phyloP scores from a whole-genome alignment of 2,888 invertebrate species.

The Sylvicola cinctus region DNA sequence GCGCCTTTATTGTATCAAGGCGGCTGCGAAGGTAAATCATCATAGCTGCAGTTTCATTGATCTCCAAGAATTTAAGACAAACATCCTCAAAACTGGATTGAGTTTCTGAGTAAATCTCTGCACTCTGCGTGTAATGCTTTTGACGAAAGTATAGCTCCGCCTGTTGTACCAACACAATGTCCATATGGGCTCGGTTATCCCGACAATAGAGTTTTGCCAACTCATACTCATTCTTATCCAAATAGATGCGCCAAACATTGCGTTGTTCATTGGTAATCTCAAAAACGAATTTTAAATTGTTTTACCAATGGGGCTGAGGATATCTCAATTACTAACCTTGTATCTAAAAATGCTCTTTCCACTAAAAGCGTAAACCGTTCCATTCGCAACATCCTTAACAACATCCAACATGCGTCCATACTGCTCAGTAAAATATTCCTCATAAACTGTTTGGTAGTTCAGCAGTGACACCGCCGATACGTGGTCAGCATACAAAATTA shows the following conservation, averaged over 20 bases:
- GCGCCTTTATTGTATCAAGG: slow-evolving; percentile 42
- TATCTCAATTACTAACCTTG: slow-evolving; percentile 34
- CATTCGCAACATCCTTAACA: slow-evolving; percentile 55
- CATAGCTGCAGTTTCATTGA: slow-evolving; percentile 63
- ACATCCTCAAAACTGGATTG: slow-evolving; percentile 87
- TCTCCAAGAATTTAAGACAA: slow-evolving; percentile 72
- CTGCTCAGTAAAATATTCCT: slow-evolving; percentile 62
- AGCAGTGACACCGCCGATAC: slow-evolving; percentile 69
- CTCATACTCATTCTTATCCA: slow-evolving; percentile 68
- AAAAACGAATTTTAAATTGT: too few species aligned
- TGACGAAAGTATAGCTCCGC: slow-evolving; percentile 68
- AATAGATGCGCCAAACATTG: slow-evolving; percentile 75
- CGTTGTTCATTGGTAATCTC: slow-evolving; percentile 48
- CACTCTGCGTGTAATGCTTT: slow-evolving; percentile 62
- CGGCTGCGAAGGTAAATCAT: slow-evolving; percentile 75
- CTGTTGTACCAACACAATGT: slow-evolving; percentile 69
- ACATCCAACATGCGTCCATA: slow-evolving; percentile 64
- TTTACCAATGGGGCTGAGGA: too few species aligned
- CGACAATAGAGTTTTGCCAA: slow-evolving; percentile 68
- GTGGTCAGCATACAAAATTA: slow-evolving; percentile 63
- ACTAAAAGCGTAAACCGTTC: slow-evolving; percentile 70
- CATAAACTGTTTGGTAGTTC: slow-evolving; percentile 68
- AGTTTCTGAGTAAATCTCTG: slow-evolving; percentile 73
- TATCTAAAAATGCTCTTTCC: slow-evolving; percentile 71
- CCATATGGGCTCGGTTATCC: slow-evolving; percentile 59